Conservation (phyloP, 2,888 invertebrate genomes). For the Temnothorax rugatulus region DNA sequence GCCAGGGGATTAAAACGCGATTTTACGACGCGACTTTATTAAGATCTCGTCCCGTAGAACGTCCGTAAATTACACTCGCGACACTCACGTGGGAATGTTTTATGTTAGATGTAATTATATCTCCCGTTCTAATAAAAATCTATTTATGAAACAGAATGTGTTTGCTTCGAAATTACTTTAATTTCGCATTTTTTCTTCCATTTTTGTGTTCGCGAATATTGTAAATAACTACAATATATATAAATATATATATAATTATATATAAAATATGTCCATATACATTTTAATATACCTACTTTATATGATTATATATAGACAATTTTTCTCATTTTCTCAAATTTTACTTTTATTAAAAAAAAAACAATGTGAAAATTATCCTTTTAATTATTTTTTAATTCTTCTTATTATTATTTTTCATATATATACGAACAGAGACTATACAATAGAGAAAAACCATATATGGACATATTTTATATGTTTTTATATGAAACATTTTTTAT, state of each 20-base stretch:
- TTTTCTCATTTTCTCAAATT: background rate
- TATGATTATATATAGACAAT: background rate
- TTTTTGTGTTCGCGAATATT: background rate
- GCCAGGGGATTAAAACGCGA: conserved; percentile 60
- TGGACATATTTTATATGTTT: background rate
- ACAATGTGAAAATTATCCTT: no score
- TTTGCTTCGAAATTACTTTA: background rate
- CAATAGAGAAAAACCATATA: no score
- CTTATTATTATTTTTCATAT: no score
- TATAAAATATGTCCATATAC: no score
- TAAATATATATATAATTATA: no score
- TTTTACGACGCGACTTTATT: conserved; percentile 67
- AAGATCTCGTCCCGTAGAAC: conserved; percentile 51
- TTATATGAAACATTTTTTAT: no score
- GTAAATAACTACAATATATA: no score
- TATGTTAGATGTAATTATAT: conserved; percentile 9
- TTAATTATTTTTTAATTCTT: no score
- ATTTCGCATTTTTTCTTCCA: no score
- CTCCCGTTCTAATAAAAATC: conserved; percentile 33
- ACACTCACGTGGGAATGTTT: conserved; percentile 45
- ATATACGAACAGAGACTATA: no score
- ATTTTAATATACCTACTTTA: no score
- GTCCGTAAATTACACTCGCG: conserved; percentile 58
- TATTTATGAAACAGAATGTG: background rate
- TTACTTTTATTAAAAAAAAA: no score